These are phyloP conservation scores for Mormyrus lacerda DNA, from an alignment of 2,113 vertebrate species.

Conservation along the genomic window DNA sequence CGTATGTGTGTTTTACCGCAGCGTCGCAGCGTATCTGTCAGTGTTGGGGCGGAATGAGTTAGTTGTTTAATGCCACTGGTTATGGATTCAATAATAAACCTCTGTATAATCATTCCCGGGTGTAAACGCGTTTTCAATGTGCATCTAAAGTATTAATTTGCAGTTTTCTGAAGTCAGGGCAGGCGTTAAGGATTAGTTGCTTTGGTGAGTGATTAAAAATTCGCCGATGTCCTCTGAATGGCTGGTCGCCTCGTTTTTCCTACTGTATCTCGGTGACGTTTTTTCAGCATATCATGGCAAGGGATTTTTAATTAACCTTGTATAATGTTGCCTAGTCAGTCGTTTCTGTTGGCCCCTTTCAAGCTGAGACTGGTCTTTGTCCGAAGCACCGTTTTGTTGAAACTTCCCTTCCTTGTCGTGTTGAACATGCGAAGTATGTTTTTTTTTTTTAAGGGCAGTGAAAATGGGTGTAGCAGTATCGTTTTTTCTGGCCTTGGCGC, in stretches of 20 bases:
- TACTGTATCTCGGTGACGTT: not conserved
- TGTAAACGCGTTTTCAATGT: not conserved
- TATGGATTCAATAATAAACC: not conserved
- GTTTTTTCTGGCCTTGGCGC: not conserved
- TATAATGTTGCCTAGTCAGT: not conserved
- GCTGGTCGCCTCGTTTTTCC: not conserved
- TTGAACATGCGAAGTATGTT: not conserved
- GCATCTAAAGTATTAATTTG: not conserved
- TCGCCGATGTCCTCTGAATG: not conserved
- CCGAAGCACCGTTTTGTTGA: not conserved
- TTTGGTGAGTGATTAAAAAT: not conserved
- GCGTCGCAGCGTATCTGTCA: not conserved
- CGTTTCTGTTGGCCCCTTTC: not conserved
- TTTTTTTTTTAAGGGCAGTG: not conserved
- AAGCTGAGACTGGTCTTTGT: not conserved
- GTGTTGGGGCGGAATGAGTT: not conserved
- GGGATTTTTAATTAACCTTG: not conserved
- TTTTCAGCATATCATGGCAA: not conserved
- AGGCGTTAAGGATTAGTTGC: not conserved
- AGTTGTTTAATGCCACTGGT: not conserved
- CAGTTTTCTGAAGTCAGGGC: not conserved
- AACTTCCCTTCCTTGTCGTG: not conserved
- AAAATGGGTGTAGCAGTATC: not conserved
- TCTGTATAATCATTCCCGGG: not conserved
- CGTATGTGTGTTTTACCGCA: not conserved